A percentile compares a stretch with the other conserved stretches of the same genome.
Evolutionary conservation across 2,888 invertebrate genomes (phyloP).

Genomic region (Drosophila borealis): DNA sequence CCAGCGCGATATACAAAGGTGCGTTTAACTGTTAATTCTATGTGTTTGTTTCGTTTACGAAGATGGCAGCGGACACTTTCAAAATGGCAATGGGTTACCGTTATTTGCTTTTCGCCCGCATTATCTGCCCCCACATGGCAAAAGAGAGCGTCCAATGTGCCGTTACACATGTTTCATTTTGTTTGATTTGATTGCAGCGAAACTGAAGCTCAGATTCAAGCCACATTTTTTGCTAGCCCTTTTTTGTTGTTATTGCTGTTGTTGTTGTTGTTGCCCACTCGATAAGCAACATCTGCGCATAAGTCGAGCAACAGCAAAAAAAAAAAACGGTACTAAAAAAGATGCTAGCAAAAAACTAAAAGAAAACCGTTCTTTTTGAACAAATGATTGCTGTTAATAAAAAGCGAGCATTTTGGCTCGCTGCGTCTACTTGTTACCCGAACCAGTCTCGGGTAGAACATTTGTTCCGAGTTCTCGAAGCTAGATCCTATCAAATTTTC

Average conservation of each 20-base stretch:
- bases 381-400: not conserved
- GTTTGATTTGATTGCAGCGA: conserved; percentile 38
- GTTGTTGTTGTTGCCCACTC: conserved; percentile 6
- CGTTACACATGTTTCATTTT: conserved; percentile 58
- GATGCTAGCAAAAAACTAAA: conserved; percentile 11
- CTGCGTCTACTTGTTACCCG: too few relatives aligned
- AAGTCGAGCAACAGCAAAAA: not conserved
- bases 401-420: too few relatives aligned
- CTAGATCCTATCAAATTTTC: too few relatives aligned
- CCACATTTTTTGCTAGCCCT: conserved; percentile 36
- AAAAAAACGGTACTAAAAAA: conserved; percentile 24
- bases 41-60: not conserved
- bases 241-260: not conserved
- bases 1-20: conserved; percentile 31
- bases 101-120: not conserved
- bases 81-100: conserved; percentile 34
- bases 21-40: conserved; percentile 28
- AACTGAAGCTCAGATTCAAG: conserved; percentile 17
- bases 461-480: too few relatives aligned
- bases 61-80: conserved; percentile 13
- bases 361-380: not conserved
- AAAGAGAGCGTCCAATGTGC: conserved; percentile 26
- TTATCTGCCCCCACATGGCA: not conserved
- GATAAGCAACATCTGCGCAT: conserved; percentile 36
- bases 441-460: too few relatives aligned